Conservation (phyloP, 2,888 invertebrate species). For the Microchrysa polita region DNA sequence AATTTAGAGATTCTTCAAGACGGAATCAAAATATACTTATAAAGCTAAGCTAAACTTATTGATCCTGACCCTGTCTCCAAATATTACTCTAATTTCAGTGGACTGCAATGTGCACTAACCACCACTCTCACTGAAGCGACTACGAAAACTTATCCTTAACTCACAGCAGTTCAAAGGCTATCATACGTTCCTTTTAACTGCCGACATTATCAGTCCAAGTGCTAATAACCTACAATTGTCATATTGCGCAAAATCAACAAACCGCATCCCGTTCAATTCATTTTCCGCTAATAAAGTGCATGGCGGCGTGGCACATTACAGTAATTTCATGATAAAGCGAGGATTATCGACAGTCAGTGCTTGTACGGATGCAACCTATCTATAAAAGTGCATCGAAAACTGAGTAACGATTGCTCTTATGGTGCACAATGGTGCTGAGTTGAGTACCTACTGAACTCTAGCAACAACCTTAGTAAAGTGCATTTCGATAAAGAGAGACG, state of each 20-base stretch:
- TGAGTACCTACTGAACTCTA: too few species aligned
- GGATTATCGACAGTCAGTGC: neutral
- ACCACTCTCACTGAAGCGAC: too few species aligned
- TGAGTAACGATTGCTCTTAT: neutral
- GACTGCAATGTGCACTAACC: too few species aligned
- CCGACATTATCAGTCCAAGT: neutral
- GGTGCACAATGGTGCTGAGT: neutral
- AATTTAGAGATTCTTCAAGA: too few species aligned
- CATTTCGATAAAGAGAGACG: neutral
- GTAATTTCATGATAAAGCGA: neutral
- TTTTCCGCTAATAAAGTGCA: conserved; percentile 5
- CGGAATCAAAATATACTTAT: too few species aligned
- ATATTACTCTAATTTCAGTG: too few species aligned
- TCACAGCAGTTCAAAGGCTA: too few species aligned
- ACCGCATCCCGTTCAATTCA: neutral
- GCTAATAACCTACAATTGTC: neutral
- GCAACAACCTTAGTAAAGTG: too few species aligned
- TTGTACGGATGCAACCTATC: neutral
- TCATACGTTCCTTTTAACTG: too few species aligned
- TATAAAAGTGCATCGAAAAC: neutral
- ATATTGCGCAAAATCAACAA: conserved; percentile 13
- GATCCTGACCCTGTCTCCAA: too few species aligned
- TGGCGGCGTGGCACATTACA: neutral
- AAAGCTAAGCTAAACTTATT: too few species aligned
- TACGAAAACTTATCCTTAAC: too few species aligned